Conservation (phyloP, 2,113 vertebrate species). For the Peromyscus maniculatus region DNA sequence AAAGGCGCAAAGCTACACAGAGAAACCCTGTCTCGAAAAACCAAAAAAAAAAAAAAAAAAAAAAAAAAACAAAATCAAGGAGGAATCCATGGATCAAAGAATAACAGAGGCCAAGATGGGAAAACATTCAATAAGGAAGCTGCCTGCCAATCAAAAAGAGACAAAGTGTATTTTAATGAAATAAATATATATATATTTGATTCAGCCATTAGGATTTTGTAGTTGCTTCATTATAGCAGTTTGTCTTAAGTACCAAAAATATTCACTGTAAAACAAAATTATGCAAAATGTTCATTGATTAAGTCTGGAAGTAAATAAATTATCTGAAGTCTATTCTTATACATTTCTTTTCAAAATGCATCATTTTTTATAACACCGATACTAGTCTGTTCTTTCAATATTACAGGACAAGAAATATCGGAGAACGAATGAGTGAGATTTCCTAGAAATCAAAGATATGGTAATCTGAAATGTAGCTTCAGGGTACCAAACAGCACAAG, state of each 20-base stretch:
- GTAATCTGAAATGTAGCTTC: not conserved
- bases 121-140: not conserved
- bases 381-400: not conserved
- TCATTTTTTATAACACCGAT: not conserved
- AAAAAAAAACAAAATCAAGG: slow-evolving; percentile 22
- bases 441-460: not conserved
- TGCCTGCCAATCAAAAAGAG: not conserved
- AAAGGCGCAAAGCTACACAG: too few species aligned
- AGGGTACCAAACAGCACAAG: not conserved
- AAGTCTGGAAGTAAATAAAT: not conserved
- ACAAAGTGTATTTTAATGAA: not conserved
- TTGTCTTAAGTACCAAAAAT: slow-evolving; percentile 44
- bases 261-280: slow-evolving; percentile 2
- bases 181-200: not conserved
- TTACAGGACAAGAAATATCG: slow-evolving; percentile 1
- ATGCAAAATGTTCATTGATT: not conserved
- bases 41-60: slow-evolving; percentile 6
- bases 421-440: not conserved
- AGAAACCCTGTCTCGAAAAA: too few species aligned
- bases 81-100: not conserved
- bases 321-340: not conserved
- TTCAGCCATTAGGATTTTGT: not conserved
- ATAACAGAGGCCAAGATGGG: not conserved
- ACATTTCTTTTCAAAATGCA: not conserved
- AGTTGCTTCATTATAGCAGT: not conserved